These are phyloP conservation scores for Cetoscarus ocellatus DNA, from an alignment of 2,797 vertebrate genomes.

Conservation along the genomic window DNA sequence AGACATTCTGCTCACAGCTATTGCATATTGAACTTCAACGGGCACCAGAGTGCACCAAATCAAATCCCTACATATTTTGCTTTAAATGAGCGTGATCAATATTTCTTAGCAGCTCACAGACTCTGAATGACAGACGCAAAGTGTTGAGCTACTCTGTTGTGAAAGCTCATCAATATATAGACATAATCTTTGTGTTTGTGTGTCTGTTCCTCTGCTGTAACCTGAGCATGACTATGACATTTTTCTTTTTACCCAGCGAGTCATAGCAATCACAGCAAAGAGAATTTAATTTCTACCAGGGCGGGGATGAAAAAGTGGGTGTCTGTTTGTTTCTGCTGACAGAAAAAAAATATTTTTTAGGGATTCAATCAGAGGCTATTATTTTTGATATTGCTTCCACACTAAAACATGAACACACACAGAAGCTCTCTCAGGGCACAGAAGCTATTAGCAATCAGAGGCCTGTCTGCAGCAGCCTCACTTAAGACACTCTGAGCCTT, in stretches of 20 bases:
- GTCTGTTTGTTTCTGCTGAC: neutral
- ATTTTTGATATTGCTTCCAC: slow-evolving; percentile 1
- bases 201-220: neutral
- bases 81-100: slow-evolving; percentile 5
- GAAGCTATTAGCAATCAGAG: slow-evolving; percentile 46
- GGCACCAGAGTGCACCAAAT: neutral
- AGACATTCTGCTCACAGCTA: too few relatives aligned
- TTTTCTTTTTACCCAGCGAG: neutral
- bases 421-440: slow-evolving; percentile 7
- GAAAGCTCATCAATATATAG: neutral
- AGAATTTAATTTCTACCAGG: neutral
- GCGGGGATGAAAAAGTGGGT: neutral
- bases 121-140: slow-evolving; percentile 1
- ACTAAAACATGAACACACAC: neutral
- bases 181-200: neutral
- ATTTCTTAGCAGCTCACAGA: neutral
- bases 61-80: too few relatives aligned
- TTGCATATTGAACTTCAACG: too few relatives aligned
- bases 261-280: slow-evolving; percentile 10
- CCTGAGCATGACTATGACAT: neutral
- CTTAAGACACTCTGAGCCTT: slow-evolving; percentile 28
- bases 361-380: slow-evolving; percentile 17
- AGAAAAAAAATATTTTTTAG: neutral
- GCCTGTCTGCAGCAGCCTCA: slow-evolving; percentile 39
- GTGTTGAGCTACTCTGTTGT: neutral